These are phyloP conservation scores for Meles meles DNA, from an alignment of 2,113 vertebrate genomes.

Conservation along the genomic window DNA sequence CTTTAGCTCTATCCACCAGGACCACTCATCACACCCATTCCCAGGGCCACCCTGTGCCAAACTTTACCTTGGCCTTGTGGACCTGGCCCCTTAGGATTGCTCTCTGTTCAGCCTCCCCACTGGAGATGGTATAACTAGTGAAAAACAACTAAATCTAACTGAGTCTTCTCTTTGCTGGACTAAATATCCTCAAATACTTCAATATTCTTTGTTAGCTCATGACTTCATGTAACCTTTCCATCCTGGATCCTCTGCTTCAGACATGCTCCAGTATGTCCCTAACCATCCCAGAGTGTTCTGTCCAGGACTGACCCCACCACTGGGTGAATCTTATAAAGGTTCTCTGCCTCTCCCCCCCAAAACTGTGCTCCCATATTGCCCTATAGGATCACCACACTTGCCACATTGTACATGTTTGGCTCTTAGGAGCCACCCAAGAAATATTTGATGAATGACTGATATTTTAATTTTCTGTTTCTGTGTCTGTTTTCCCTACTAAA, in stretches of 20 bases:
- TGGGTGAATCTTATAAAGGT: background rate
- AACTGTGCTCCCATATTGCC: background rate
- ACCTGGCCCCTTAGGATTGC: background rate
- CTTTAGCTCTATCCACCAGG: background rate
- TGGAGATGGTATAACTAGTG: background rate
- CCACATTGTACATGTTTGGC: background rate
- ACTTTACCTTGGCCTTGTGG: background rate
- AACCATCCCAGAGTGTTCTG: background rate
- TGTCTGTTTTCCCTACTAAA: background rate
- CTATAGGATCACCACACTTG: background rate
- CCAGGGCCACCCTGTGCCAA: background rate
- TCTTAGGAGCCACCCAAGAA: background rate
- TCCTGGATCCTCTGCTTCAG: background rate
- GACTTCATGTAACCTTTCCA: background rate
- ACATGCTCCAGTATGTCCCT: background rate
- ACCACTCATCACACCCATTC: background rate
- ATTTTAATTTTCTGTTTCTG: background rate
- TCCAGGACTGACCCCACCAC: background rate
- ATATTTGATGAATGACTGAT: background rate
- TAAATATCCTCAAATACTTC: background rate
- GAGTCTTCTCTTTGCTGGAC: background rate
- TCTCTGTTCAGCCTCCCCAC: background rate
- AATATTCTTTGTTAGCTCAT: background rate
- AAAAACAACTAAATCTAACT: background rate
- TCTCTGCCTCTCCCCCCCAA: background rate